A percentile compares a stretch with the other conserved stretches of the same genome.
Conservation (phyloP, 2,888 invertebrate species). For the Papilio protenor region DNA sequence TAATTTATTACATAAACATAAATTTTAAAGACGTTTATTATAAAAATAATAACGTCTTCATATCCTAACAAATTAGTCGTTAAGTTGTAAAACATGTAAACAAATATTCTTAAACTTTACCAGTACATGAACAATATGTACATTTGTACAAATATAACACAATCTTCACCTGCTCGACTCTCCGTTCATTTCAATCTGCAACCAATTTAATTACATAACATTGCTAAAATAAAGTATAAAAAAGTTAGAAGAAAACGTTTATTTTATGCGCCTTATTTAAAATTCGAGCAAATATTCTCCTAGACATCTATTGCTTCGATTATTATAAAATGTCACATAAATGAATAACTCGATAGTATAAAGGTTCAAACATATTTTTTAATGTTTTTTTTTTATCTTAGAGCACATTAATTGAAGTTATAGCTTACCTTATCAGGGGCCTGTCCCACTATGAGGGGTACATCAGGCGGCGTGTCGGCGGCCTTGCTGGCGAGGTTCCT, state of each 20-base stretch:
- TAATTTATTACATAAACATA: background rate
- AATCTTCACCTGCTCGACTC: constrained; percentile 61
- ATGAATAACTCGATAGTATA: too few species aligned
- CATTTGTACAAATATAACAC: constrained; percentile 4
- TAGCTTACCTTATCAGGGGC: constrained; percentile 52
- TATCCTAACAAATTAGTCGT: background rate
- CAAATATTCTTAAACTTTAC: constrained; percentile 20
- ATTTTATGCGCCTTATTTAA: too few species aligned
- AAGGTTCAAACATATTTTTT: too few species aligned
- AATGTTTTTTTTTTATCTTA: too few species aligned
- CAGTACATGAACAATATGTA: constrained; percentile 15
- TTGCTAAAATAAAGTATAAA: too few species aligned
- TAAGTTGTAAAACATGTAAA: background rate
- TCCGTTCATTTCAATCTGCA: constrained; percentile 59
- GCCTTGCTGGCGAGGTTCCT: constrained; percentile 49
- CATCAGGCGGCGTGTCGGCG: constrained; percentile 53
- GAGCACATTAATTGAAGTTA: too few species aligned
- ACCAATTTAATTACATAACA: background rate
- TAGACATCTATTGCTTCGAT: too few species aligned
- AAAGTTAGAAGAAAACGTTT: too few species aligned
- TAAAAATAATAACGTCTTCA: background rate
- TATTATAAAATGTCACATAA: too few species aligned
- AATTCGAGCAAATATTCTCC: too few species aligned
- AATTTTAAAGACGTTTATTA: background rate
- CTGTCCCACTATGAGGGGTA: constrained; percentile 66